A percentile compares a stretch with the other conserved stretches of the same genome.
These are phyloP conservation scores for Mormoops blainvillei DNA, from an alignment of 2,113 vertebrate genomes.

Conservation along the genomic window DNA sequence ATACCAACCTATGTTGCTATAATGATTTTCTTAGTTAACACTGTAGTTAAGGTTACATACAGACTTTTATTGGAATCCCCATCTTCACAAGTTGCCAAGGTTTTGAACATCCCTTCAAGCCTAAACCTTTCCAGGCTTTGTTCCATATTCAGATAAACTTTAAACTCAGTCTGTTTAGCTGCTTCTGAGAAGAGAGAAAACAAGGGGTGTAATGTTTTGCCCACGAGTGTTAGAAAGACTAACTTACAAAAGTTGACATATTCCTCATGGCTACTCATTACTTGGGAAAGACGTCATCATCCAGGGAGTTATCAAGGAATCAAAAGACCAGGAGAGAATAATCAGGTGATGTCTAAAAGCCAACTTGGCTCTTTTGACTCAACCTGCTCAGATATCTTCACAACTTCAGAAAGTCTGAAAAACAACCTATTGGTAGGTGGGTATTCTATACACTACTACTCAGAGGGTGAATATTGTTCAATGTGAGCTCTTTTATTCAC, in stretches of 20 bases:
- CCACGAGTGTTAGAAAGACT: neutral
- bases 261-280: neutral
- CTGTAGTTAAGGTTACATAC: constrained; percentile 42
- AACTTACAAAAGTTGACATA: neutral
- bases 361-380: neutral
- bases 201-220: neutral
- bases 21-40: constrained; percentile 64
- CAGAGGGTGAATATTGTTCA: neutral
- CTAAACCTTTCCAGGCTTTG: constrained; percentile 51
- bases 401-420: constrained; percentile 8
- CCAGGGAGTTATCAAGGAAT: neutral
- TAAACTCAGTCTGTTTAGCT: neutral
- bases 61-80: constrained; percentile 61
- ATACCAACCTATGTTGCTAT: constrained; percentile 50
- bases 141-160: constrained; percentile 28
- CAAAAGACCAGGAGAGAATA: neutral
- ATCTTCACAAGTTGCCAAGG: constrained; percentile 26
- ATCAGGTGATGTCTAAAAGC: neutral
- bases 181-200: neutral
- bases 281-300: neutral
- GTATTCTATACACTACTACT: neutral
- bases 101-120: constrained; percentile 26
- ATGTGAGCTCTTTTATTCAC: neutral
- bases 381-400: neutral
- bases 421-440: neutral